Conservation (phyloP, 1,140 invertebrate genomes). For the Lasaia peninsularis region DNA sequence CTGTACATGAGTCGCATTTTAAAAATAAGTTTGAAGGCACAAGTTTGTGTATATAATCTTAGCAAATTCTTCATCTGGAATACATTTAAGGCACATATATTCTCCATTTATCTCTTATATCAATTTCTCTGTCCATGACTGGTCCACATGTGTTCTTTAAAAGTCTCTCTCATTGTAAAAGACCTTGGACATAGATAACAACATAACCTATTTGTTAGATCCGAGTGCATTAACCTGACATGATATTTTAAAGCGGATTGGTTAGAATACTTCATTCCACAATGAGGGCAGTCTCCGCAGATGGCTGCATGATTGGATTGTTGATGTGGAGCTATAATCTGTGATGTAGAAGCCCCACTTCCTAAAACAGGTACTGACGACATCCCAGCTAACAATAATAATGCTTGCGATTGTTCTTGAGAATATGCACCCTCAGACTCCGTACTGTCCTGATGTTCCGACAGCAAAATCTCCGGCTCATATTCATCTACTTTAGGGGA, state of each 20-base stretch:
- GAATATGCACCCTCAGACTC: constrained; percentile 51
- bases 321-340: constrained; percentile 45
- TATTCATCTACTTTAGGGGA: constrained; percentile 70
- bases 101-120: constrained; percentile 36
- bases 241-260: constrained; percentile 84
- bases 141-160: constrained; percentile 82
- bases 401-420: constrained; percentile 60
- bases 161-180: constrained; percentile 81
- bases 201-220: constrained; percentile 80
- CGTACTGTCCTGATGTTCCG: constrained; percentile 61
- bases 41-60: constrained; percentile 1
- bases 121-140: constrained; percentile 81
- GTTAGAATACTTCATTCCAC: constrained; percentile 81
- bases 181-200: constrained; percentile 82
- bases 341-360: constrained; percentile 56
- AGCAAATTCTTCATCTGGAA: constrained; percentile 11
- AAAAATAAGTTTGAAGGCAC: constrained; percentile 10
- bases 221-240: constrained; percentile 82
- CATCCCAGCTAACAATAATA: constrained; percentile 62
- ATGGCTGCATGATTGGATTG: constrained; percentile 78
- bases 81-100: constrained; percentile 39
- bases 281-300: constrained; percentile 82
- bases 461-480: constrained; percentile 71
- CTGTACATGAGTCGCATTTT: neutral
- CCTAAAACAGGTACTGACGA: constrained; percentile 45